A percentile compares a stretch with the other conserved stretches of the same genome.
These are phyloP conservation scores for Sternotherus odoratus DNA, from an alignment of 2,797 vertebrate genomes.

Conservation along the genomic window DNA sequence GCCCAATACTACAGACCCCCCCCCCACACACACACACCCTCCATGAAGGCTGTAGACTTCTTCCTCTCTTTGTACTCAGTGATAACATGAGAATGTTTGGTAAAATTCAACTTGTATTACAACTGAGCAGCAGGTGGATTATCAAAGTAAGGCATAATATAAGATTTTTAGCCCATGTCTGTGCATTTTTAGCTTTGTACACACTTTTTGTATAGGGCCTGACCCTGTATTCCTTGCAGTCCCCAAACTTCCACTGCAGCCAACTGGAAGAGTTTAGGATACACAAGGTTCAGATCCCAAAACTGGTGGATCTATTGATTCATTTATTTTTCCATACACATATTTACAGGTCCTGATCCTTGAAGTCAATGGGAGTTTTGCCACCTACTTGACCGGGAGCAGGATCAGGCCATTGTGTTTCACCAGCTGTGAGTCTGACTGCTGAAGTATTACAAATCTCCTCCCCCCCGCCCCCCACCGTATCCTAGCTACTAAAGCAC, in stretches of 20 bases:
- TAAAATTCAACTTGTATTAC: not conserved
- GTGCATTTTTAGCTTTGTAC: not conserved
- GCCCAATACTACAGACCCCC: not conserved
- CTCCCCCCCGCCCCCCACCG: accelerated
- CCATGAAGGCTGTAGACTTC: not conserved
- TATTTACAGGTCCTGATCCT: accelerated
- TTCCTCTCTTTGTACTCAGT: not conserved
- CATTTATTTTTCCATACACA: not conserved
- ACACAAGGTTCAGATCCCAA: accelerated
- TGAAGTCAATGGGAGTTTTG: not conserved
- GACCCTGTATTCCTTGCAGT: not conserved
- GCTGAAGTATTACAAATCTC: accelerated
- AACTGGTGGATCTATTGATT: not conserved
- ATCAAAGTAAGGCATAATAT: accelerated
- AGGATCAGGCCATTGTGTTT: not conserved
- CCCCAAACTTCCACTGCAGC: not conserved
- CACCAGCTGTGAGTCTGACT: accelerated
- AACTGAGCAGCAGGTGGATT: slow-evolving; percentile 50
- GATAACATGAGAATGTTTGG: not conserved
- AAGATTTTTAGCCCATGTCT: not conserved
- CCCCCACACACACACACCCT: not conserved
- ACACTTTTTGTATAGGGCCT: not conserved
- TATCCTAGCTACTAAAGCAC: not conserved
- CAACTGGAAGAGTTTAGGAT: not conserved
- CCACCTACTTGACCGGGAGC: accelerated